Base-by-base conservation (phyloP, 2,888 invertebrate genomes). In the Andrena flavipes region DNA sequence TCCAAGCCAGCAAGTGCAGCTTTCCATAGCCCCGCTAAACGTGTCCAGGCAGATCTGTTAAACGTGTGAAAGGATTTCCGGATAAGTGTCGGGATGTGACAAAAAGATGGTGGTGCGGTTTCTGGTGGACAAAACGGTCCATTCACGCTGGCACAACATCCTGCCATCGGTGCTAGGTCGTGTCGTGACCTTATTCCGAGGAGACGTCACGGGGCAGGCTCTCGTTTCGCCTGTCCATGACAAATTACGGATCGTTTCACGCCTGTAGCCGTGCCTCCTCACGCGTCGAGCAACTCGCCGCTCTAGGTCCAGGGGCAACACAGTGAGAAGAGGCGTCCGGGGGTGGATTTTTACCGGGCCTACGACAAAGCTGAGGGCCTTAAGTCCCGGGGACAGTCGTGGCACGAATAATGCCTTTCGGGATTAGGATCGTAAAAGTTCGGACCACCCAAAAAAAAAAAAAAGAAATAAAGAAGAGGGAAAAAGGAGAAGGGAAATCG, bases 191-290 rank as follows among this genome's bases (percentile, higher is more conserved):
- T 80, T 83, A 77, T 76, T 80, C 78, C 68, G 63, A n/a, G 48
- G 67, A 84, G 84, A 74, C 84, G 85, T 85, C 73, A 59, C 60
- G 63, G 76, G 69, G 67, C 56, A 77, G 83, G 81, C 48, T 81
- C 70, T 73, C 65, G 69, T 42, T 42, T 42, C 79, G 84, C 74
- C 62, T 73, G 69, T 81, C 85, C 89, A 88, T 92, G 93, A 93
- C 93, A 92, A 93, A 93, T 93, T 92, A 92, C 93, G 92, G 92
- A 92, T 93, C 93, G 91, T 93, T 93, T 93, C 93, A 93, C 93
- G 93, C 92, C 91, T 90, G 90, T 93, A 91, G 92, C 16, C 93
- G 93, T 93, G 93, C 93, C 91, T 90, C 88, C 87, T 84, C 93
- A 92, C 93, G 92, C 93, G 92, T 92, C 89, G 89, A 82, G 86